phyloP scores from a whole-genome alignment of 2,888 invertebrate species.

The Microdon myrmicae region DNA sequence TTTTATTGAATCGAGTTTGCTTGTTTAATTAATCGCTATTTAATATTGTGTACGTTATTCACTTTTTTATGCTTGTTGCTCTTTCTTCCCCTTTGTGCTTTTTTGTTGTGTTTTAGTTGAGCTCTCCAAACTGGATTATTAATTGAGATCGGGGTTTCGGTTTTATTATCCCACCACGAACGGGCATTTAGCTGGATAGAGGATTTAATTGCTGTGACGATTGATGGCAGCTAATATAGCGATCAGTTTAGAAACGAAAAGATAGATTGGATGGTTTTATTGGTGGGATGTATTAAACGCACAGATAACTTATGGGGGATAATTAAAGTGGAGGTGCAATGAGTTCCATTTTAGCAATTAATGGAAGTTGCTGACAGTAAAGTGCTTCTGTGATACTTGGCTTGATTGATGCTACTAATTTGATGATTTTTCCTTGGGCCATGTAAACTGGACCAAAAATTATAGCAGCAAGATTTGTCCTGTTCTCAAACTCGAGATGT shows the following conservation, averaged over 20 bases:
- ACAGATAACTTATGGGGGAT: no score
- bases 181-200: conserved; percentile 1
- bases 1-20: conserved; percentile 26
- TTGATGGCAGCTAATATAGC: conserved; percentile 39
- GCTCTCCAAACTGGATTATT: conserved; percentile 21
- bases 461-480: no score
- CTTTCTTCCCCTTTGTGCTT: no score
- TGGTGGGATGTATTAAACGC: neutral
- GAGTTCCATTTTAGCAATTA: conserved; percentile 31
- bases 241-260: conserved; percentile 41
- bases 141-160: conserved; percentile 14
- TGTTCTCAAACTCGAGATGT: no score
- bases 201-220: conserved; percentile 22
- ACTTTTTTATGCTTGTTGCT: no score
- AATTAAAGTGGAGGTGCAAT: no score
- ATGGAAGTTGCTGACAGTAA: conserved; percentile 39
- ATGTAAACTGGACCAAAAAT: no score
- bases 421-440: conserved; percentile 13
- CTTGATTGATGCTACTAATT: conserved; percentile 40
- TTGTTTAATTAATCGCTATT: conserved; percentile 47
- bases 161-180: conserved; percentile 14
- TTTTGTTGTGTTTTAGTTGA: conserved; percentile 3
- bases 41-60: conserved; percentile 31
- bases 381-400: conserved; percentile 47
- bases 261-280: conserved; percentile 9